These are phyloP conservation scores for Ennomos quercinarius DNA, from an alignment of 2,888 invertebrate genomes.

Conservation along the genomic window DNA sequence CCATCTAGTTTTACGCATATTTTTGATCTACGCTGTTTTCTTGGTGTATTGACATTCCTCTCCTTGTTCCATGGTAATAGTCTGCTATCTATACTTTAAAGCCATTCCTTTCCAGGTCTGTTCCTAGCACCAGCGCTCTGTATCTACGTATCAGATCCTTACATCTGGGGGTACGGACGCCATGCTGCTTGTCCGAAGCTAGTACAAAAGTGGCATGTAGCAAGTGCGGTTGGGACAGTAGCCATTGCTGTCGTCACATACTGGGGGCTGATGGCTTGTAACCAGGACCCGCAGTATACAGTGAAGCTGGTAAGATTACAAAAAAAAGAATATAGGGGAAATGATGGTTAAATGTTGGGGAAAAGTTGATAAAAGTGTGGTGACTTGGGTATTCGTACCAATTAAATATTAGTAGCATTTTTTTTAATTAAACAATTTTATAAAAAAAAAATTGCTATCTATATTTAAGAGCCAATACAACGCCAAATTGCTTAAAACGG, in stretches of 20 bases:
- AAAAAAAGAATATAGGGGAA: neutral
- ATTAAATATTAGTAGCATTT: too few species aligned
- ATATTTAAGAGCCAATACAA: too few species aligned
- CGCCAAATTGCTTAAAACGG: too few species aligned
- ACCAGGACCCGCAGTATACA: conserved; percentile 88
- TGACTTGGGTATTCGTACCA: too few species aligned
- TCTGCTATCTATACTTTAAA: too few species aligned
- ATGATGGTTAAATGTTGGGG: neutral
- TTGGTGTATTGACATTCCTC: too few species aligned
- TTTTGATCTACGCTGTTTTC: too few species aligned
- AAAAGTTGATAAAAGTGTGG: neutral
- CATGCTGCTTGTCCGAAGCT: conserved; percentile 25
- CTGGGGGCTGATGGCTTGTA: conserved; percentile 60
- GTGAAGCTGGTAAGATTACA: conserved; percentile 78
- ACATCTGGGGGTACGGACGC: conserved; percentile 62
- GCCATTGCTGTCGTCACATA: conserved; percentile 57
- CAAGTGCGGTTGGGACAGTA: conserved; percentile 17
- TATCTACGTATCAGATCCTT: conserved; percentile 72
- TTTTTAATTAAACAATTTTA: too few species aligned
- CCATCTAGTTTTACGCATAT: too few species aligned
- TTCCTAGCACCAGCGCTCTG: conserved; percentile 70
- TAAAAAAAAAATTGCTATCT: too few species aligned
- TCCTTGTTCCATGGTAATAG: too few species aligned
- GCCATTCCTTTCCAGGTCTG: conserved; percentile 61
- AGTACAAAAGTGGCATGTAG: conserved; percentile 48